A percentile compares a stretch with the other conserved stretches of the same genome.
Evolutionary conservation across 2,113 vertebrate species (phyloP).

Genomic region (Meleagris gallopavo): DNA sequence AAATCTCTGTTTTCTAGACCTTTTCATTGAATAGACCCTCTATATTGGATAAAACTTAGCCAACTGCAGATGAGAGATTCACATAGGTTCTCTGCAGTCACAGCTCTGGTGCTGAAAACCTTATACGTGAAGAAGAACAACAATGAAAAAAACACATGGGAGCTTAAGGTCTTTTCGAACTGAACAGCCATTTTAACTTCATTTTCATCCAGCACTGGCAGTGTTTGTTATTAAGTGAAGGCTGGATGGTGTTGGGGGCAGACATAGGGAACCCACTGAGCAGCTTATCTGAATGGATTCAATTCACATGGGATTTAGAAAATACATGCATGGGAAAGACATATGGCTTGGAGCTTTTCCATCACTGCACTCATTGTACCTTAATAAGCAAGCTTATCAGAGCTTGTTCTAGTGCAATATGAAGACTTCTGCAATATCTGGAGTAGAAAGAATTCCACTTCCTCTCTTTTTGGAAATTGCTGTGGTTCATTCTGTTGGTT

Average conservation of each 20-base stretch:
- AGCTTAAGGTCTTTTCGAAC: background rate
- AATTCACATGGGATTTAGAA: background rate
- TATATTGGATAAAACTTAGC: background rate
- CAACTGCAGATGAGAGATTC: background rate
- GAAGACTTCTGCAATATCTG: background rate
- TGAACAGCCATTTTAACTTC: background rate
- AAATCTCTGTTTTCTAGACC: background rate
- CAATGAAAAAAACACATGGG: rapidly evolving
- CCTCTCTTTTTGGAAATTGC: background rate
- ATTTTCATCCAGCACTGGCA: rapidly evolving
- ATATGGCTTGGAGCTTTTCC: background rate
- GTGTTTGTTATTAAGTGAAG: background rate
- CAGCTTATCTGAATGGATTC: background rate
- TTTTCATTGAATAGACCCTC: background rate
- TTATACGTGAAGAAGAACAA: background rate
- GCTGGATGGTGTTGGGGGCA: rapidly evolving
- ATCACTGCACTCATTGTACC: background rate
- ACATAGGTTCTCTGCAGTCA: background rate
- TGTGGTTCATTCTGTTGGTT: background rate
- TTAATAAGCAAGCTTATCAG: background rate
- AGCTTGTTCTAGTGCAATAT: background rate
- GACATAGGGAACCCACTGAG: background rate
- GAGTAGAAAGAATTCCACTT: background rate
- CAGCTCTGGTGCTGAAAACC: background rate
- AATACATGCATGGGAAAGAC: background rate